Conservation (phyloP, 2,888 invertebrate genomes). For the Linyphia triangularis region DNA sequence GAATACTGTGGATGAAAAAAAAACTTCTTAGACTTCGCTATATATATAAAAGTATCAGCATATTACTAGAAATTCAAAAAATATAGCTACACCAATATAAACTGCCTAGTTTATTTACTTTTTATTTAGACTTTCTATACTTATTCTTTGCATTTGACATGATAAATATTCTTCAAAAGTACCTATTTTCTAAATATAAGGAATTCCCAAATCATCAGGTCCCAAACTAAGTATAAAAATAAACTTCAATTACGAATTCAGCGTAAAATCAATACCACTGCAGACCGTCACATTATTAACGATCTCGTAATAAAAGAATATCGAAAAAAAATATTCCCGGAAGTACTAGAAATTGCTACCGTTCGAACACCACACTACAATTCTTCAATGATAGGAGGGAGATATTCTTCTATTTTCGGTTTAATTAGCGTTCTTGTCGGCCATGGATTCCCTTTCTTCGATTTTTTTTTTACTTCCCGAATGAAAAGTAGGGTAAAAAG, state of each 20-base stretch:
- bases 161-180: too few species aligned
- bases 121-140: too few species aligned
- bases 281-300: slow-evolving; percentile 23
- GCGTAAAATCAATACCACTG: background rate
- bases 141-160: too few species aligned
- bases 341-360: background rate
- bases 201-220: background rate
- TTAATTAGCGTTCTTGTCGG: slow-evolving; percentile 14
- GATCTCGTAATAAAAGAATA: slow-evolving; percentile 11
- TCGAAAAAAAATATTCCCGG: background rate
- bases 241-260: slow-evolving; percentile 5
- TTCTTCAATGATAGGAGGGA: background rate
- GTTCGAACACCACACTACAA: background rate
- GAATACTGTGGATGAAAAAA: too few species aligned
- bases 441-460: background rate
- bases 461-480: background rate
- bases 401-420: background rate
- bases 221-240: background rate
- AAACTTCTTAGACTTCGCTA: too few species aligned
- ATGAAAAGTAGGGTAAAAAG: background rate
- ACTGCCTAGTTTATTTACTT: too few species aligned
- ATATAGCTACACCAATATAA: too few species aligned
- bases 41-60: too few species aligned
- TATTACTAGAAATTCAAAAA: too few species aligned
- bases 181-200: background rate